A percentile compares a stretch with the other conserved stretches of the same genome.
Conservation (phyloP, 2,113 vertebrate genomes). For the Tachysurus fulvidraco region DNA sequence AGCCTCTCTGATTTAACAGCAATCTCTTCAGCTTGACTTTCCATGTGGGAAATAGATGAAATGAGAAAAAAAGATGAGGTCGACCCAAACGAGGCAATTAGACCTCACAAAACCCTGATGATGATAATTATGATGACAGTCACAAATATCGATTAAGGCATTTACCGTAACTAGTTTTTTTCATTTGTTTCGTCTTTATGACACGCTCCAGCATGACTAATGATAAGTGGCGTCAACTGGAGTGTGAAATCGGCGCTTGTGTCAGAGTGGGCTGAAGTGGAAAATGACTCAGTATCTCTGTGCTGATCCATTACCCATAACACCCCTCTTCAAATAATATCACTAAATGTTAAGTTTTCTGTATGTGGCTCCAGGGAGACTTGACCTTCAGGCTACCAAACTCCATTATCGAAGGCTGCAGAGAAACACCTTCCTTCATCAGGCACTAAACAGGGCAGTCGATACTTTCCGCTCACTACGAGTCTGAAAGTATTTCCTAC, state of each 20-base stretch:
- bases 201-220: slow-evolving; percentile 20
- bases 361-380: neutral
- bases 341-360: neutral
- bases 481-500: neutral
- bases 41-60: too few relatives aligned
- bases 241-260: slow-evolving; percentile 58
- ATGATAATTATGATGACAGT: neutral
- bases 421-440: neutral
- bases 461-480: neutral
- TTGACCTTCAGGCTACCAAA: neutral
- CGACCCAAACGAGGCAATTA: neutral
- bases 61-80: neutral
- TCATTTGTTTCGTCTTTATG: neutral
- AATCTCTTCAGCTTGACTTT: neutral
- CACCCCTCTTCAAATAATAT: slow-evolving; percentile 14
- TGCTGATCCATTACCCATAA: slow-evolving; percentile 40
- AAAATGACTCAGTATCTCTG: slow-evolving; percentile 17
- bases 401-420: neutral
- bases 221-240: slow-evolving; percentile 48
- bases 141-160: neutral
- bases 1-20: neutral
- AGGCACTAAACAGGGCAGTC: too few relatives aligned
- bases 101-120: neutral
- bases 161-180: neutral
- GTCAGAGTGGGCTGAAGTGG: slow-evolving; percentile 20